These are phyloP conservation scores for Drosophila navojoa DNA, from an alignment of 1,140 invertebrate species.

Conservation along the genomic window DNA sequence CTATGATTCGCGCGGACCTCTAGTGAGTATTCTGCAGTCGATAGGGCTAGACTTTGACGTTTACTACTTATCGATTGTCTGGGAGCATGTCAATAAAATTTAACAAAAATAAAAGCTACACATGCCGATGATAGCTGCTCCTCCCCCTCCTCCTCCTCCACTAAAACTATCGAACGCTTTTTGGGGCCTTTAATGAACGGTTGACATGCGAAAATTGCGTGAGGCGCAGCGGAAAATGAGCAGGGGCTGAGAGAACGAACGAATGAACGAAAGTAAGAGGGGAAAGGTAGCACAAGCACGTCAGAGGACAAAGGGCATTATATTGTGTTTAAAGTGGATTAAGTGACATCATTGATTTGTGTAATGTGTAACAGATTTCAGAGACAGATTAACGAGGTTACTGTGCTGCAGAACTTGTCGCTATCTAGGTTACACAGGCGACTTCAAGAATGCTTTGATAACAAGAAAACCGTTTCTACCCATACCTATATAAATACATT, in stretches of 20 bases:
- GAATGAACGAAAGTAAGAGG: background rate
- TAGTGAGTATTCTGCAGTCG: too few species aligned
- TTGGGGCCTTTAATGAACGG: slow-evolving; percentile 65
- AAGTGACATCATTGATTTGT: slow-evolving; percentile 76
- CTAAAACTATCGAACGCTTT: slow-evolving; percentile 1
- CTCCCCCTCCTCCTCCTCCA: background rate
- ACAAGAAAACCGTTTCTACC: background rate
- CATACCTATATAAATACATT: too few species aligned
- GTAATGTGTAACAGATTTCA: slow-evolving; percentile 52
- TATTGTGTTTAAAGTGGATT: slow-evolving; percentile 74
- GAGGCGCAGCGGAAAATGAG: slow-evolving; percentile 50
- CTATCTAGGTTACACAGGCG: background rate
- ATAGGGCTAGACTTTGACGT: too few species aligned
- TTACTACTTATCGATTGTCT: slow-evolving; percentile 57
- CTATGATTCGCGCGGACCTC: too few species aligned
- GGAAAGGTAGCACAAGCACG: slow-evolving; percentile 8
- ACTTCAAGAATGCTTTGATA: background rate
- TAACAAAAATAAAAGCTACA: slow-evolving; percentile 30
- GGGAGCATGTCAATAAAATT: slow-evolving; percentile 64
- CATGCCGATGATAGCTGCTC: slow-evolving; percentile 40
- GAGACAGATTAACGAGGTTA: slow-evolving; percentile 26
- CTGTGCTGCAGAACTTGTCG: slow-evolving; percentile 3
- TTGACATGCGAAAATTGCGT: slow-evolving; percentile 78
- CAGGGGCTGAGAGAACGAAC: background rate
- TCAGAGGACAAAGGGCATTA: slow-evolving; percentile 48